Base-by-base conservation (phyloP, 2,113 vertebrate genomes). In the Camarhynchus parvulus region DNA sequence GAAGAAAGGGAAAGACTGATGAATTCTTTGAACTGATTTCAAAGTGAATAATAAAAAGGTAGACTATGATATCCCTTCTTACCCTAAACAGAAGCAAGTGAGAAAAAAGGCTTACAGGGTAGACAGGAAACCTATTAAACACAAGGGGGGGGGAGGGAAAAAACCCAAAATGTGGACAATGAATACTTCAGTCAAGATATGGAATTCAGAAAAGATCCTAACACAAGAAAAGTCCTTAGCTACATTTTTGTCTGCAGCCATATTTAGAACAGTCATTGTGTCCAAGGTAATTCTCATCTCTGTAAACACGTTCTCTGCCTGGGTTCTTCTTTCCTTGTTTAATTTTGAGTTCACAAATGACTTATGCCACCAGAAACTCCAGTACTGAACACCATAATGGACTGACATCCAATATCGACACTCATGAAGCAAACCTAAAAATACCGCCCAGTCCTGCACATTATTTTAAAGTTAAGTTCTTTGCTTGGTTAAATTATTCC, bases 401-500 rank as follows among this genome's bases (percentile, higher is more conserved):
- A 88, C 39, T 39, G 27, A 68, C 27, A 92, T 77, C 12, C 59
- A 85, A 53, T 23, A 64, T 0, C 44, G 24, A 72, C 15, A 63
- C 9, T 53, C 30, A 46, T 3, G 47, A 90, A 80, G 44, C 31
- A 92, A 67, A 88, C 49, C 24, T 83, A 74, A 90, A 90, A 95
- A 75, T 47, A 90, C 13, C 0, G 1, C 46, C 37, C 52, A 46
- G 52, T 50, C 76, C 47, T 50, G 37, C 66, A 87, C 17, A 7
- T 21, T 63, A 53, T 66, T 83, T 86, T 92, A 50, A 28, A 93
- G 15, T 55, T 74, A 78, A 92, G 39, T 53, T 94, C n/a, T 50
- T 83, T 4, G 2, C 35, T 83, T 10, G 22, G 58, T 58, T 96
- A 96, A 93, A 81, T 53, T 56, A 84, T 95, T 95, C 64, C 92